A percentile compares a stretch with the other conserved stretches of the same genome.
phyloP scores from a whole-genome alignment of 2,888 invertebrate genomes.

The Philonicus albiceps region DNA sequence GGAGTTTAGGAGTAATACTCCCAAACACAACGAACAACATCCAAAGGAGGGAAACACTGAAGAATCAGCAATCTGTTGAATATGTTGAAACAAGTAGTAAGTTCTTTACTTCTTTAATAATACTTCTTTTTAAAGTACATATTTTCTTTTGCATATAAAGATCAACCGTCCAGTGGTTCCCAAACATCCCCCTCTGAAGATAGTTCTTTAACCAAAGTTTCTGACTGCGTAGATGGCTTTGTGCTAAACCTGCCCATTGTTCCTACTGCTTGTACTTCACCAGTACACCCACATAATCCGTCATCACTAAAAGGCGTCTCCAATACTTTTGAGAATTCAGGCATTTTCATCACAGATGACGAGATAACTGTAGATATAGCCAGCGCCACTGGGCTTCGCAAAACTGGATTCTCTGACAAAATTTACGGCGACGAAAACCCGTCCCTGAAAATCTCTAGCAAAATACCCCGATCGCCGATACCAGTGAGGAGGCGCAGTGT shows the following conservation, averaged over 20 bases:
- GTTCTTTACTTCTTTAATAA: background rate
- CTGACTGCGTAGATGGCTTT: background rate
- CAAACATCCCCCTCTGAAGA: conserved; percentile 63
- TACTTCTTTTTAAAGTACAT: background rate
- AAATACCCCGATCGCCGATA: conserved; percentile 62
- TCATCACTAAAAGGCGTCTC: conserved; percentile 21
- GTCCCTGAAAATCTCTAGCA: conserved; percentile 63
- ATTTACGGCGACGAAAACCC: conserved; percentile 66
- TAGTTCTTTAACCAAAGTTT: conserved; percentile 53
- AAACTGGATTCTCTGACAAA: conserved; percentile 73
- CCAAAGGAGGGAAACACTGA: conserved; percentile 72
- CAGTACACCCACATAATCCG: background rate
- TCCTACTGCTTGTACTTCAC: background rate
- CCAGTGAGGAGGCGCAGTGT: conserved; percentile 59
- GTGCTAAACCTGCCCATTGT: background rate
- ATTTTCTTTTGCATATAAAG: conserved; percentile 69
- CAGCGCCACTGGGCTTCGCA: conserved; percentile 74
- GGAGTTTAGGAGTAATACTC: conserved; percentile 77
- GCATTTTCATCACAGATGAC: conserved; percentile 61
- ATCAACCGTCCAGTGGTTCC: conserved; percentile 63
- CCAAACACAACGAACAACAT: conserved; percentile 57
- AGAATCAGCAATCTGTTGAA: conserved; percentile 76
- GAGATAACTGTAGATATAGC: conserved; percentile 70
- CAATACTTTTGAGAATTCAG: conserved; percentile 59
- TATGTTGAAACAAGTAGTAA: conserved; percentile 77